Percentiles rank a stretch among this genome's conserved stretches.
Conservation (phyloP, 2,888 invertebrate species). For the Sceliomorpha sp. region DNA sequence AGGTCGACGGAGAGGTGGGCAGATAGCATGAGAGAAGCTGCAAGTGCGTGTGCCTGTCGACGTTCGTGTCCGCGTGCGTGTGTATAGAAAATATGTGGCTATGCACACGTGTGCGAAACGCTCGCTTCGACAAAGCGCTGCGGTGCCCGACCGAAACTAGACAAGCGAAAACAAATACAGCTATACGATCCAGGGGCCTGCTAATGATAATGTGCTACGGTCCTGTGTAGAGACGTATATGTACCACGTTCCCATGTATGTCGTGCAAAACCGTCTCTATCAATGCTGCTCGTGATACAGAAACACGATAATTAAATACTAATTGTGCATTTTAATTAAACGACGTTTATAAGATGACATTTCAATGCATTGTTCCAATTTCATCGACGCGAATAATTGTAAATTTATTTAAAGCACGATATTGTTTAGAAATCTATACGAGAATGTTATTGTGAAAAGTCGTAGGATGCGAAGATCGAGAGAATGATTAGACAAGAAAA, state of each 20-base stretch:
- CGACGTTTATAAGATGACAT: conserved; percentile 10
- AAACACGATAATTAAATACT: conserved; percentile 12
- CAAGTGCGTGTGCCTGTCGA: conserved; percentile 29
- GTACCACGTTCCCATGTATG: conserved; percentile 1
- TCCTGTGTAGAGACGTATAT: conserved; percentile 28
- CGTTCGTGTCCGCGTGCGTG: conserved; percentile 15
- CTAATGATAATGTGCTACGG: conserved; percentile 19
- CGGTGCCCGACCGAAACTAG: conserved; percentile 9
- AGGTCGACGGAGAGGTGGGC: conserved; percentile 41
- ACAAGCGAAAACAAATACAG: conserved; percentile 18
- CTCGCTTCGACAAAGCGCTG: too few species aligned
- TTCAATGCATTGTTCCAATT: not conserved
- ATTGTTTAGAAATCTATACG: too few species aligned
- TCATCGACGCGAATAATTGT: too few species aligned
- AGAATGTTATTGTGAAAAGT: too few species aligned
- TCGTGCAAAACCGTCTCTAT: conserved; percentile 3
- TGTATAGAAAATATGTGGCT: conserved; percentile 24
- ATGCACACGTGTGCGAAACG: too few species aligned
- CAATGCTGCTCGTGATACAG: conserved; percentile 7
- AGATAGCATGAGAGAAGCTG: conserved; percentile 27
- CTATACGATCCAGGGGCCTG: conserved; percentile 1
- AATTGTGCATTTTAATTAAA: conserved; percentile 17
- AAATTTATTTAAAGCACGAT: too few species aligned
- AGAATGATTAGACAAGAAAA: too few species aligned
- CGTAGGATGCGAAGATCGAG: too few species aligned